These are phyloP conservation scores for Cephalopterus ornatus DNA, from an alignment of 2,113 vertebrate species.

Conservation along the genomic window DNA sequence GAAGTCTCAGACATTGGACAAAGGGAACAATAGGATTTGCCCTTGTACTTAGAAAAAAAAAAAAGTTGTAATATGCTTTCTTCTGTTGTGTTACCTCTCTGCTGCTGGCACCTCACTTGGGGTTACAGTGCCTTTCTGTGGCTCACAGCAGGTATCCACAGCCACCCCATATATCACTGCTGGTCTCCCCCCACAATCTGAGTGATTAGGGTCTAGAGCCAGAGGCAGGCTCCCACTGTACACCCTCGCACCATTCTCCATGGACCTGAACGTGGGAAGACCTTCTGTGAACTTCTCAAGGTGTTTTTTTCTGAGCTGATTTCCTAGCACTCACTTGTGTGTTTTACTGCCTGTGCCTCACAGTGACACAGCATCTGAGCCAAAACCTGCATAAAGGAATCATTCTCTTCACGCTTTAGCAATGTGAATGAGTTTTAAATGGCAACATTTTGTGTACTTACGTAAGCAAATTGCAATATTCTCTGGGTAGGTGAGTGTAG, in stretches of 20 bases:
- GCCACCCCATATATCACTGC: background rate
- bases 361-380: background rate
- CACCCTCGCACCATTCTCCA: background rate
- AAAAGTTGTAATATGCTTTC: background rate
- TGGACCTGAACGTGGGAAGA: background rate
- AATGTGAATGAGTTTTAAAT: background rate
- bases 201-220: background rate
- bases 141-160: background rate
- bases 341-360: background rate
- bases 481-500: background rate
- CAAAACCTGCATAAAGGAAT: background rate
- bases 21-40: background rate
- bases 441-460: background rate
- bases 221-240: background rate
- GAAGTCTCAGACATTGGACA: background rate
- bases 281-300: background rate
- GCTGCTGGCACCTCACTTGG: background rate
- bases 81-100: background rate
- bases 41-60: background rate
- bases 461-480: background rate
- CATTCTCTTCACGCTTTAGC: background rate
- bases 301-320: background rate
- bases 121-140: background rate
- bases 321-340: background rate
- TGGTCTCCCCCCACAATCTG: background rate